Conservation (phyloP, 2,113 vertebrate genomes). For the Platichthys flesus region DNA sequence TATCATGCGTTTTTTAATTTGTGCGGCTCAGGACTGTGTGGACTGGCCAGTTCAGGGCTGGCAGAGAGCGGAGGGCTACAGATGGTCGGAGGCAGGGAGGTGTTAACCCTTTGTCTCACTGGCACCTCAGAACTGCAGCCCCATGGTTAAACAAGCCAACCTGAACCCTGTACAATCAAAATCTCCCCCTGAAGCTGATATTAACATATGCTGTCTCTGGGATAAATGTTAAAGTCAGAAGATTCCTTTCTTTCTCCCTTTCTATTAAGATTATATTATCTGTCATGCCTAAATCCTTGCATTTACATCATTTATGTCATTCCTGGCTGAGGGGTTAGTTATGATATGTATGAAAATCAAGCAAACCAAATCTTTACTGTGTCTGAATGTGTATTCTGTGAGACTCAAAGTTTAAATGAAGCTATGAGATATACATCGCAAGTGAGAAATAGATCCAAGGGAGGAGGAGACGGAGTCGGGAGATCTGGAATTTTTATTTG, state of each 20-base stretch:
- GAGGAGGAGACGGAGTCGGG: slow-evolving; percentile 7
- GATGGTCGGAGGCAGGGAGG: slow-evolving; percentile 63
- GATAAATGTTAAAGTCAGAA: slow-evolving; percentile 5
- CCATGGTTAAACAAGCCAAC: neutral
- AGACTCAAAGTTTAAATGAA: slow-evolving; percentile 12
- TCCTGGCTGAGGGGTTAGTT: neutral
- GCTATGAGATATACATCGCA: slow-evolving; percentile 33
- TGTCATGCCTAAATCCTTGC: neutral
- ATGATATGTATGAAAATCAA: neutral
- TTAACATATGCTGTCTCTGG: neutral
- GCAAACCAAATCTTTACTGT: neutral
- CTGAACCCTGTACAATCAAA: neutral
- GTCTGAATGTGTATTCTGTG: neutral
- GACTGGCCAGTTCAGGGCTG: slow-evolving; percentile 24
- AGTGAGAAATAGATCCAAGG: slow-evolving; percentile 7
- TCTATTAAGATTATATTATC: neutral
- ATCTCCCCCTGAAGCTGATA: no score
- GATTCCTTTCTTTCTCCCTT: no score
- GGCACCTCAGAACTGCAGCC: slow-evolving; percentile 44
- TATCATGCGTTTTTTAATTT: slow-evolving; percentile 51
- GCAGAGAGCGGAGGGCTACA: slow-evolving; percentile 27
- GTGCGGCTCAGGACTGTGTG: slow-evolving; percentile 37
- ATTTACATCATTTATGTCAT: neutral
- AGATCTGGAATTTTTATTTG: slow-evolving; percentile 12
- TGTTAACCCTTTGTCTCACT: slow-evolving; percentile 68